Percentiles rank a stretch among this genome's conserved stretches.
Conservation (phyloP, 2,797 vertebrate species). For the Smutsia temminckii region DNA sequence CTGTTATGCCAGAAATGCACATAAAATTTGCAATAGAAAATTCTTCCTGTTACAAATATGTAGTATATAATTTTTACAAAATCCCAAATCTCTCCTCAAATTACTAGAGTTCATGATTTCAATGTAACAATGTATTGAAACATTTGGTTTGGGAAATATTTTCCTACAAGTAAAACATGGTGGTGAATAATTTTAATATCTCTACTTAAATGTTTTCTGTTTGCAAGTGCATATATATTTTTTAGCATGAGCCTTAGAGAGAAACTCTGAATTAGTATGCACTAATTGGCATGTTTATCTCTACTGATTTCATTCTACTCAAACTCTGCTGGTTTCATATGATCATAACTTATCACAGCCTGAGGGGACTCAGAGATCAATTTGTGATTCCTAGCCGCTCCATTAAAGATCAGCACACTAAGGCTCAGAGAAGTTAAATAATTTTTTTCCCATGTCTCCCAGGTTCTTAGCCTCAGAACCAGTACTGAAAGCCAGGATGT, state of each 20-base stretch:
- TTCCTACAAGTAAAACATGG: neutral
- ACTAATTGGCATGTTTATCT: neutral
- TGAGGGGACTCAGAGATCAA: neutral
- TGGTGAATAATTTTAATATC: neutral
- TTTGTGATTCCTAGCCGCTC: neutral
- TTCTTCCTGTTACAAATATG: neutral
- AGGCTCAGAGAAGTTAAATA: neutral
- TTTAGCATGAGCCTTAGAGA: neutral
- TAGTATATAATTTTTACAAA: neutral
- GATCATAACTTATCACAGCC: neutral
- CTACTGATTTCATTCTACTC: neutral
- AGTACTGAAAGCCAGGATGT: neutral
- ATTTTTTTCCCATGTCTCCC: neutral
- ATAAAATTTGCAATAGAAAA: neutral
- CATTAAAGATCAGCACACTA: neutral
- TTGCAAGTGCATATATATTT: neutral
- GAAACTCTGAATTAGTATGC: neutral
- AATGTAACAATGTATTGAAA: neutral
- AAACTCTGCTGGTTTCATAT: neutral
- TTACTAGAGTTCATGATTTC: neutral
- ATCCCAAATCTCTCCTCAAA: neutral
- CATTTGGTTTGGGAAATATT: neutral
- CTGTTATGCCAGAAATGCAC: neutral
- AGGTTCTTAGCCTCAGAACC: neutral
- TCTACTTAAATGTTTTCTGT: neutral